Evolutionary conservation across 2,113 vertebrate species (phyloP).

Genomic region (Dipodomys ordii): DNA sequence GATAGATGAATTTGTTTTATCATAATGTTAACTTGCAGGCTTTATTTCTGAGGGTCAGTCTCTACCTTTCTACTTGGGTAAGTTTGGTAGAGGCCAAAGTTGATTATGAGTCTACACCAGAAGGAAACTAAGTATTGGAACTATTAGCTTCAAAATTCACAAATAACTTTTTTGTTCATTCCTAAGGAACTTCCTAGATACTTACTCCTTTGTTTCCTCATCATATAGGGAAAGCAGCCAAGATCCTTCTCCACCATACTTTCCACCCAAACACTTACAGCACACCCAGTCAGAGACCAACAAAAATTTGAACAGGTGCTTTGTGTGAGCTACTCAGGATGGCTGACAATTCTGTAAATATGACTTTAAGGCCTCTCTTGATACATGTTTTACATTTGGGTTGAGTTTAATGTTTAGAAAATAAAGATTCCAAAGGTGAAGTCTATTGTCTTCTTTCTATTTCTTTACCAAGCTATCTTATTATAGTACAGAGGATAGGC

Average conservation of each 20-base stretch:
- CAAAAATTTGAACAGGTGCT: conserved; percentile 33
- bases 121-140: neutral
- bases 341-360: neutral
- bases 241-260: neutral
- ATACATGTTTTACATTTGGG: conserved; percentile 7
- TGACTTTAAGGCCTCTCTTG: neutral
- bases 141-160: conserved; percentile 25
- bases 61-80: neutral
- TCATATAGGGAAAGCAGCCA: neutral
- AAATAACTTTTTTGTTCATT: neutral
- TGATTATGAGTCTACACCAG: neutral
- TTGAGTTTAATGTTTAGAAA: conserved; percentile 56
- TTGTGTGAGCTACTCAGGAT: neutral
- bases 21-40: neutral
- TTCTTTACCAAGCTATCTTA: conserved; percentile 47
- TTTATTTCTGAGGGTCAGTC: neutral
- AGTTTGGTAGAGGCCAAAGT: neutral
- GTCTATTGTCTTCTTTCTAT: conserved; percentile 44
- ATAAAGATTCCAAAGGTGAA: neutral
- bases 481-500: neutral
- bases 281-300: conserved; percentile 10
- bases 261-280: conserved; percentile 12
- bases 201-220: neutral
- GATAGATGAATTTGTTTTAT: neutral
- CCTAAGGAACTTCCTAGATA: conserved; percentile 16